Percentiles rank a stretch among this genome's conserved stretches.
Conservation (phyloP, 1,140 invertebrate genomes). For the Sminthurinus signatus region DNA sequence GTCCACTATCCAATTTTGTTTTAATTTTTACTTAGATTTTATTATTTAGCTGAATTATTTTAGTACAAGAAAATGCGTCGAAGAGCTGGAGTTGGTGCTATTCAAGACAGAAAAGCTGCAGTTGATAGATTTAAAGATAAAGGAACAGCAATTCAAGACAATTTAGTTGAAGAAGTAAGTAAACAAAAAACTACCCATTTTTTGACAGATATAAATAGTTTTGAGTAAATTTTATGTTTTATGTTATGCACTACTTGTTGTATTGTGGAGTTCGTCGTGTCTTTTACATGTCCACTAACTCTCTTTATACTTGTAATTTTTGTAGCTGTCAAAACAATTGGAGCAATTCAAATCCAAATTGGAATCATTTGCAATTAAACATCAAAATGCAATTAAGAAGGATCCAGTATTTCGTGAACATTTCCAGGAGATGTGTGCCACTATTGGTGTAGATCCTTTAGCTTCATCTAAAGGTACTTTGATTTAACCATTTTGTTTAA, state of each 20-base stretch:
- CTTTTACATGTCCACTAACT: no score
- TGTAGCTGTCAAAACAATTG: conserved; percentile 86
- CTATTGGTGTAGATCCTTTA: conserved; percentile 96
- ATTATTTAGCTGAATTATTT: no score
- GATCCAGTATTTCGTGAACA: conserved; percentile 89
- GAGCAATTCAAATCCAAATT: conserved; percentile 86
- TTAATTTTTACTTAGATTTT: no score
- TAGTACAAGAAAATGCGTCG: conserved; percentile 72
- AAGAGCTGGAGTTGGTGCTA: conserved; percentile 83
- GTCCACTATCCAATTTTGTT: no score
- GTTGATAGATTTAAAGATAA: conserved; percentile 92
- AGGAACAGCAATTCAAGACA: conserved; percentile 87
- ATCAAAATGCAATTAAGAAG: conserved; percentile 88
- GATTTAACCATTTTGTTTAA: no score
- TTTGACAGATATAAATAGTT: no score
- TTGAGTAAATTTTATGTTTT: no score
- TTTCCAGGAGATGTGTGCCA: conserved; percentile 99
- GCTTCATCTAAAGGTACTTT: conserved; percentile 76
- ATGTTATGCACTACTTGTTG: no score
- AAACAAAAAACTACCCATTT: no score
- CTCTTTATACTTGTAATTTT: no score
- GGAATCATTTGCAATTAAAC: conserved; percentile 93
- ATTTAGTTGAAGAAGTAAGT: conserved; percentile 68
- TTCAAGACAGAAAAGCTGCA: conserved; percentile 85
- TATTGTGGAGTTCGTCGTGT: no score